phyloP scores from a whole-genome alignment of 2,113 vertebrate species.

The Argyrosomus japonicus region DNA sequence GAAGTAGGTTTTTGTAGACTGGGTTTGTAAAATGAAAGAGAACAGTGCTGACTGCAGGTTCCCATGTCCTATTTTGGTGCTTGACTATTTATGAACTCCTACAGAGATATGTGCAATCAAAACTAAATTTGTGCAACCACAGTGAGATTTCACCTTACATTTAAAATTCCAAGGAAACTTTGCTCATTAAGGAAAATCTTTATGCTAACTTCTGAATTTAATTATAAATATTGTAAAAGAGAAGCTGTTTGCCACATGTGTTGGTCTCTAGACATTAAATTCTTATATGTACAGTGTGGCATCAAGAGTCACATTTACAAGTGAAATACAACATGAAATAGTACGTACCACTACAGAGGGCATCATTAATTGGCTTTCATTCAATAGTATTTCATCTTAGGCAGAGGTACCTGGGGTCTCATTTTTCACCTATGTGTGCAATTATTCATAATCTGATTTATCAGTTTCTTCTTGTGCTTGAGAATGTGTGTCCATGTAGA shows the following conservation, averaged over 20 bases:
- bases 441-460: slow-evolving; percentile 1
- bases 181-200: slow-evolving; percentile 10
- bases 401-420: neutral
- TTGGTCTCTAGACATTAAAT: neutral
- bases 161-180: slow-evolving; percentile 17
- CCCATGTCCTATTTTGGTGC: slow-evolving; percentile 58
- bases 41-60: slow-evolving; percentile 69
- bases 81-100: slow-evolving; percentile 64
- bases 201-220: no score
- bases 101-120: slow-evolving; percentile 19
- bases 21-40: slow-evolving; percentile 56
- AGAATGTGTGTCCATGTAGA: neutral
- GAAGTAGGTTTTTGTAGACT: slow-evolving; percentile 45
- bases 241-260: neutral
- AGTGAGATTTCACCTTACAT: slow-evolving; percentile 32
- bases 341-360: neutral
- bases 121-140: slow-evolving; percentile 34
- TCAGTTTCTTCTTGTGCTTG: neutral
- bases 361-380: neutral
- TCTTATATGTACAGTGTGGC: neutral
- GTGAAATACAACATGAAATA: neutral
- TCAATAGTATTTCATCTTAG: no score
- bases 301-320: neutral
- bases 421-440: slow-evolving; percentile 1
- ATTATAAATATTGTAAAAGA: neutral